Base-by-base conservation (phyloP, 2,888 invertebrate genomes). In the Chirona hameri region DNA sequence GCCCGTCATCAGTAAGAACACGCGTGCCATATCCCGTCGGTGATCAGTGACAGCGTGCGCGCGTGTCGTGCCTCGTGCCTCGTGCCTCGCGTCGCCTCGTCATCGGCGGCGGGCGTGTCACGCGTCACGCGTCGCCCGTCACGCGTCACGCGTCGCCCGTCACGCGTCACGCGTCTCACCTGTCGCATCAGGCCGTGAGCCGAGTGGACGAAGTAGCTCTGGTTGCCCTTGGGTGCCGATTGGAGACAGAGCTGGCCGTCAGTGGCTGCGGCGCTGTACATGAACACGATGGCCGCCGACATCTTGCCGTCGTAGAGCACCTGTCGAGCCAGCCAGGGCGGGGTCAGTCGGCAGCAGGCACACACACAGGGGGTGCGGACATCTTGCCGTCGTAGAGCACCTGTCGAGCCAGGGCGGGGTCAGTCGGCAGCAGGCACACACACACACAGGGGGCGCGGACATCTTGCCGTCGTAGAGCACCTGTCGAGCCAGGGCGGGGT, bases 231-330 rank as follows among this genome's bases (percentile, higher is more conserved):
- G 83, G 99, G 98, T 86, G 98, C 97, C 81, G 98, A 98, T 90
- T 99, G 98, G 86, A 99, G 92, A 90, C 99, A 99, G 85, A 99
- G 92, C 90, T 99, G 99, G 85, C 98, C 96, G 90, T 99, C 99
- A 85, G 99, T 99, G 85, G 99, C 99, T 87, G 99, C 98, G 84
- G 99, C 99, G 90, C 99, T 99, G 91, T 99, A 99, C 96, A 99
- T 98, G 90, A 99, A 99, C 88, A 99, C 97, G 88, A 99, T 96
- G 85, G 95, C 96, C 87, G 93, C 95, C 84, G 98, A 97, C 88
- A 99, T 91, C 90, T 98, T 98, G 85, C 98, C 99, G 90, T 99
- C 99, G 90, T 99, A 99, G 86, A 99, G 91, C 85, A 98, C 97
- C 97, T 98, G 91, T n/a, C 7, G 48, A 12, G 48, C 12, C 87